Evolutionary conservation across 2,888 invertebrate species (phyloP), one percentile per base, ranked within the genome.

Genomic region (Eupithecia dodoneata): DNA sequence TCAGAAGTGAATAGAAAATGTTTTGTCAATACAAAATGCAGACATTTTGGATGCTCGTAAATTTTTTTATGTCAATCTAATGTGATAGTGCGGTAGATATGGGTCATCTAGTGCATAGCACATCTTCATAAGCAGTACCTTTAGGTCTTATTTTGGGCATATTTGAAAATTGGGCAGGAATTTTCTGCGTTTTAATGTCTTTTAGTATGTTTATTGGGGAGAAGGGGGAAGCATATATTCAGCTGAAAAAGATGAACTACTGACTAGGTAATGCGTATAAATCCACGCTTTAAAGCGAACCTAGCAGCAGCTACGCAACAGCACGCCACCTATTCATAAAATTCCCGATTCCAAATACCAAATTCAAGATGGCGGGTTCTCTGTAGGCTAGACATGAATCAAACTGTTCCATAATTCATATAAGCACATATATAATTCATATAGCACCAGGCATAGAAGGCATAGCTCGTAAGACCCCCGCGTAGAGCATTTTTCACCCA

Each of bases 361-460:
- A 85, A 88, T 87, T 83, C 86, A 87, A 87, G 85, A 88, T 87
- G 88, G 88, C 85, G 83, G 83, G 80, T 82, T 79, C 80, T 81
- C 78, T 87, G 86, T 83, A 87, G 85, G 85, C 89, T 87, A 89
- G 87, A 89, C 90, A 88, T 92, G 93, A 91, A 90, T 91, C 90
- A 89, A 89, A 84, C 88, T 90, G 86, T 88, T 94, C 90, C 88
- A 94, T 94, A 93, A 94, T 94, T 94, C 93, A 69, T 69, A 44
- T 45, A 69, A 69, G 42, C 67, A 44, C 67, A 69, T 69, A 69
- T 69, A 94, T 94, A 94, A 94, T 94, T 94, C 93, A 94, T 93
- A 85, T 81, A 81, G 88, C 85, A 90, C 90, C 90, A 91, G 90
- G 90, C 63, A 63, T 63, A 63, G 63, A 90, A 92, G 91, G 87